These are phyloP conservation scores for Mus pahari DNA, from an alignment of 2,113 vertebrate species.

Conservation along the genomic window DNA sequence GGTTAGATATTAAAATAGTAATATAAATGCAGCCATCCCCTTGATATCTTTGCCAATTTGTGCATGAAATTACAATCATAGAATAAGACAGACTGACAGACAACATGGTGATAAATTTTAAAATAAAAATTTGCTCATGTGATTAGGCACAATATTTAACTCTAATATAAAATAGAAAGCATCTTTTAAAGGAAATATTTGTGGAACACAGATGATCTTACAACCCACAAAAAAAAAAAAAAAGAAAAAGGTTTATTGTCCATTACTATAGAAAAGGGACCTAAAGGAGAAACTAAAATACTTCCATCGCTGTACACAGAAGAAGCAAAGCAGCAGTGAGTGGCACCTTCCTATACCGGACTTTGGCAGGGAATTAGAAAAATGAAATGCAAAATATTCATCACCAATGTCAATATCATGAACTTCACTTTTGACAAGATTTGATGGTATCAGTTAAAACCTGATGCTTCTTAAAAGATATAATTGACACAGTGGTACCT, in stretches of 20 bases:
- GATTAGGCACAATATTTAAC: neutral
- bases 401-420: neutral
- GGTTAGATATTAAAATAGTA: constrained; percentile 13
- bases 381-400: constrained; percentile 10
- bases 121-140: neutral
- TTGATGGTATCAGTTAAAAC: neutral
- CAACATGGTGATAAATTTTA: neutral
- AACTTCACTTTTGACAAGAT: neutral
- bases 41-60: neutral
- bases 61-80: neutral
- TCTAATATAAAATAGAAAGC: neutral
- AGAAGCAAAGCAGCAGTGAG: neutral
- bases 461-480: neutral
- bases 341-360: neutral
- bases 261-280: neutral
- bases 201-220: neutral
- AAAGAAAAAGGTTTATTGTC: neutral
- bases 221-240: neutral
- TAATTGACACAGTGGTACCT: neutral
- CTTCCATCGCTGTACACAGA: neutral
- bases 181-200: neutral
- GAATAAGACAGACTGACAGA: neutral
- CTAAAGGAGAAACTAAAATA: neutral
- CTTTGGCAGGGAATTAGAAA: neutral
- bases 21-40: neutral